These are phyloP conservation scores for Apostichopus californicus DNA, from an alignment of 35 echinoderm and acorn worm species.

Conservation along the genomic window DNA sequence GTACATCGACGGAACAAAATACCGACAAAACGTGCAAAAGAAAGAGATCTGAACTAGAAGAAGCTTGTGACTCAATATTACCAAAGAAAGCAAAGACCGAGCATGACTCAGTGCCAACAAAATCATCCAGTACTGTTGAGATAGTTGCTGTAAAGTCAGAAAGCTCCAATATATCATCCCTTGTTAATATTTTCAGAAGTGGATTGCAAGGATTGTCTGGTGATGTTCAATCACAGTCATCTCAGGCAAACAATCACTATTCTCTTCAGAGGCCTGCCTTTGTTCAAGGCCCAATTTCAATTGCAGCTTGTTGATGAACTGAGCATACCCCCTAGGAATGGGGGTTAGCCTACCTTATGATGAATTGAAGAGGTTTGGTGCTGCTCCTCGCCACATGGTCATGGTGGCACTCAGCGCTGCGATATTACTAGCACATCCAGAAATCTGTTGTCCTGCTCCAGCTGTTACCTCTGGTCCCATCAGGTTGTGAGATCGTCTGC, in stretches of 20 bases:
- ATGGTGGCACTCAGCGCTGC: too few relatives aligned
- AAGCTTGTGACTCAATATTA: constrained; percentile 72
- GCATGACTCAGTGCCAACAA: constrained; percentile 44
- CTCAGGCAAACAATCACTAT: constrained; percentile 34
- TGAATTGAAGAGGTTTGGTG: constrained; percentile 10
- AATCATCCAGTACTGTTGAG: constrained; percentile 3
- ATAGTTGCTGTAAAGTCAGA: constrained; percentile 57
- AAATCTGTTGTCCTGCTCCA: too few relatives aligned
- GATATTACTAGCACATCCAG: too few relatives aligned
- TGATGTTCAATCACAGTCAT: constrained; percentile 56
- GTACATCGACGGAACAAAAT: constrained; percentile 42
- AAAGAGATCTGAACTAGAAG: constrained; percentile 68
- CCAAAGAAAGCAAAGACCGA: constrained; percentile 71
- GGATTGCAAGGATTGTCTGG: constrained; percentile 91
- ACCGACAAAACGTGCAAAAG: constrained; percentile 49
- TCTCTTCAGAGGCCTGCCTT: constrained; percentile 22
- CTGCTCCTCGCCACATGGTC: not conserved
- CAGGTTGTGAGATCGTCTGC: too few relatives aligned
- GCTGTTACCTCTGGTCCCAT: too few relatives aligned
- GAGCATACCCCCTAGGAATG: not conserved
- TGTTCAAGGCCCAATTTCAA: constrained; percentile 45
- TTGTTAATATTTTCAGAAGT: constrained; percentile 93
- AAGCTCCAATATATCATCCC: constrained; percentile 68
- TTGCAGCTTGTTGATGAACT: constrained; percentile 42
- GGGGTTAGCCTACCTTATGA: constrained; percentile 23